Evolutionary conservation across 2,797 vertebrate genomes (phyloP), one percentile per base, ranked within the genome.

Genomic region (Cygnus olor): DNA sequence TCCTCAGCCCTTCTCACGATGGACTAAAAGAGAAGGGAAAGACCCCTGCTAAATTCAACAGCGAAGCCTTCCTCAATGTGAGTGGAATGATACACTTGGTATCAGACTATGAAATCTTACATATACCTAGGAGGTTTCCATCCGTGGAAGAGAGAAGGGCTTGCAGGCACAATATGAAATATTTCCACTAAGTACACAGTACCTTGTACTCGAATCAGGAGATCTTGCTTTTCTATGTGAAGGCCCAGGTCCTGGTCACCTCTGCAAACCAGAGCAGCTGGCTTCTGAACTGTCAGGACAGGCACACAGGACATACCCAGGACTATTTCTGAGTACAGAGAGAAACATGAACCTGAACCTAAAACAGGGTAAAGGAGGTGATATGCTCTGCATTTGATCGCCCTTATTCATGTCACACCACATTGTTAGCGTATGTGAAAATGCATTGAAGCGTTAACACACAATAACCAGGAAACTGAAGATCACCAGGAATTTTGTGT

Each of bases 241-340:
- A 82, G 40, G 10, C 30, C 6, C 0, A 0, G 27, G 16, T 92
- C 30, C 36, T 57, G 25, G 18, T 68, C 36, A 30, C 14, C 44
- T 73, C 47, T 68, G 88, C 49, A 87, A 86, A 65, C 64, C 4
- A 6, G 3, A 13, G 21, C 38, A 28, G 15, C 30, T 0, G 2
- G 25, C n/a, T 77, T 87, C 49, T 74, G 84, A 47, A 1, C 0
- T 5, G 14, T 0, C 0, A 6, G 20, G 32, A 11, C 2, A 9
- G 1, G 14, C 42, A 42, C 65, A 44, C 30, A 13, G 63, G 40
- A 42, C 22, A 44, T 34, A 63, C 32, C 11, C 0, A 25, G n/a
- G 14, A 34, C 22, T 77, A 8, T 65, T 87, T 88, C 16, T 38
- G 36, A 51, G n/a, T 51, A 34, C 44, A 42, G 28, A 70, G 54